These are phyloP conservation scores for Phrynocephalus vlangalii DNA, from an alignment of 2,797 vertebrate genomes.

Conservation along the genomic window DNA sequence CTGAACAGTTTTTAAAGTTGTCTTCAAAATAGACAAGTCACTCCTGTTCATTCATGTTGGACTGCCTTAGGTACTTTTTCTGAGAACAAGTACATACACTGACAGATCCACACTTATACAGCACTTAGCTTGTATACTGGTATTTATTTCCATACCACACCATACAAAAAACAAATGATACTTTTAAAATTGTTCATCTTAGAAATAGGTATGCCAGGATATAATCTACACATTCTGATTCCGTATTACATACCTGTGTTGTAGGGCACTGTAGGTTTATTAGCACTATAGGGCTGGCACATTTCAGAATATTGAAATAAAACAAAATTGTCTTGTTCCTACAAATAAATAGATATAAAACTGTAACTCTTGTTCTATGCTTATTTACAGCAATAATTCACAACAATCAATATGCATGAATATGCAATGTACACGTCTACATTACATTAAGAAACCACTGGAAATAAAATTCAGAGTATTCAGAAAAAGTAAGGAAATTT, in stretches of 20 bases:
- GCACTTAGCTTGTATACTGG: constrained; percentile 22
- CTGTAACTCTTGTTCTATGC: neutral
- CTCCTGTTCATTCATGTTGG: neutral
- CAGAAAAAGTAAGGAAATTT: constrained; percentile 13
- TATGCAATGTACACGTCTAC: neutral
- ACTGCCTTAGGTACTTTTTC: neutral
- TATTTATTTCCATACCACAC: neutral
- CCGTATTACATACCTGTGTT: constrained; percentile 87
- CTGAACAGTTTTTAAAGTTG: neutral
- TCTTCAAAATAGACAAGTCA: neutral
- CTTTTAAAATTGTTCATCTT: constrained; percentile 19
- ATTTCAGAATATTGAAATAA: constrained; percentile 96
- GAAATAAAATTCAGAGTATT: constrained; percentile 38
- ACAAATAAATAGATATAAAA: constrained; percentile 61
- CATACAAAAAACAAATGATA: neutral
- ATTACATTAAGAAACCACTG: neutral
- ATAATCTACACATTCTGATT: constrained; percentile 4
- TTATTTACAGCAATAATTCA: constrained; percentile 19
- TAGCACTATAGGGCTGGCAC: constrained; percentile 89
- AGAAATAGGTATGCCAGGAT: constrained; percentile 21
- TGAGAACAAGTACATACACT: neutral
- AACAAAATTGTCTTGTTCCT: constrained; percentile 97
- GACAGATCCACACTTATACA: neutral
- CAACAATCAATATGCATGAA: constrained; percentile 2
- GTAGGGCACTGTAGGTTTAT: constrained; percentile 97